Conservation (phyloP, 2,888 invertebrate species). For the Lucinisca nassula region DNA sequence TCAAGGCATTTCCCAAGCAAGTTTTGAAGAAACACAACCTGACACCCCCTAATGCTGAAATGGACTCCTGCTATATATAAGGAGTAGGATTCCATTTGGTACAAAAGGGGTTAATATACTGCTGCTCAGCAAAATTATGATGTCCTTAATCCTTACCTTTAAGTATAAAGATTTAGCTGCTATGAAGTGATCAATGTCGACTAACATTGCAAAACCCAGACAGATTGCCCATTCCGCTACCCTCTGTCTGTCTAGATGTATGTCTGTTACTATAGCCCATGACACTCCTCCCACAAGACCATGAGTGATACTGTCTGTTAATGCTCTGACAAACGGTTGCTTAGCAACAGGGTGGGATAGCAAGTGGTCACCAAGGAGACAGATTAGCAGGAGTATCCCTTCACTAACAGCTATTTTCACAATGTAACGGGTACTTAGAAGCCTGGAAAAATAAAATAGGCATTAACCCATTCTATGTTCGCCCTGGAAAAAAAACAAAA, state of each 20-base stretch:
- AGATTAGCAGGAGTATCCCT: constrained; percentile 42
- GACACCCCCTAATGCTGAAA: no score
- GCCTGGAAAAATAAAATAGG: not conserved
- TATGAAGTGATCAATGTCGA: constrained; percentile 79
- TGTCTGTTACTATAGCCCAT: constrained; percentile 73
- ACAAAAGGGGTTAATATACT: no score
- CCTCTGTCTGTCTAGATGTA: constrained; percentile 34
- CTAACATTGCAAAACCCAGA: constrained; percentile 62
- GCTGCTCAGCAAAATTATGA: no score
- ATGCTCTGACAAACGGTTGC: constrained; percentile 48
- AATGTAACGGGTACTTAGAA: not conserved
- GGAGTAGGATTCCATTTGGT: no score
- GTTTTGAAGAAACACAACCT: no score
- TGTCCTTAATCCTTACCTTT: constrained; percentile 67
- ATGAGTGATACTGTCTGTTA: constrained; percentile 73
- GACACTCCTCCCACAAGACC: constrained; percentile 73
- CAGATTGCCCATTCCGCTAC: constrained; percentile 66
- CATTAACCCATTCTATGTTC: no score
- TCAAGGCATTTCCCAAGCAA: no score
- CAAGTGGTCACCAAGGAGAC: constrained; percentile 63
- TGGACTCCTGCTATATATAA: no score
- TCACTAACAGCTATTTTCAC: constrained; percentile 39
- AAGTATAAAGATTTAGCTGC: constrained; percentile 71
- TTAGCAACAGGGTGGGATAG: constrained; percentile 31
- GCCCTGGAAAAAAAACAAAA: no score